phyloP scores from a whole-genome alignment of 2,888 invertebrate species.

The Hydrotaea diabolus region DNA sequence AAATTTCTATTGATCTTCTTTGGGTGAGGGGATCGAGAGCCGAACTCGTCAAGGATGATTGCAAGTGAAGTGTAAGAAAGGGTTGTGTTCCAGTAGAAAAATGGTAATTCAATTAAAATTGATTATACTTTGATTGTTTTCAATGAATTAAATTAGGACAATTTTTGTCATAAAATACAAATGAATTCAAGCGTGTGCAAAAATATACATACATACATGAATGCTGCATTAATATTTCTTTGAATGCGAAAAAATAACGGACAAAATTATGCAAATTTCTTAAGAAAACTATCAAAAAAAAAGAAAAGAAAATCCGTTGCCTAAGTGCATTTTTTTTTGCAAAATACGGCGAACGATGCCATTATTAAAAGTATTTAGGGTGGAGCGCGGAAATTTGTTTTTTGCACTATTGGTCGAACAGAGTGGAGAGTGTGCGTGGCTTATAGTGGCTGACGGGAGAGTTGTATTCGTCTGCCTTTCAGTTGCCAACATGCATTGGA shows the following conservation, averaged over 20 bases:
- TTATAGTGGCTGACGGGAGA: no score
- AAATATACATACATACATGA: slow-evolving; percentile 39
- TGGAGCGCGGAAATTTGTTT: no score
- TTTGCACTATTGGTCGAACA: no score
- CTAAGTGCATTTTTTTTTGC: background rate
- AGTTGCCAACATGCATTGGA: no score
- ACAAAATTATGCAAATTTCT: background rate
- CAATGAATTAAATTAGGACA: background rate
- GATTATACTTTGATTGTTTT: slow-evolving; percentile 46
- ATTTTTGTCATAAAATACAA: no score
- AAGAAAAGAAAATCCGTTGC: background rate
- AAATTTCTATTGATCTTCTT: slow-evolving; percentile 55
- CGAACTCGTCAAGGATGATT: background rate
- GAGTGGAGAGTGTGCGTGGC: no score
- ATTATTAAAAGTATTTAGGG: no score
- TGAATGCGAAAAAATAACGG: background rate
- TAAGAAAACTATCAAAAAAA: background rate
- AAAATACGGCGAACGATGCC: no score
- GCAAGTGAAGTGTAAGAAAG: background rate
- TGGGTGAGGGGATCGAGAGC: background rate
- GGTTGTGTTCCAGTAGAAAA: slow-evolving; percentile 22
- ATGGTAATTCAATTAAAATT: slow-evolving; percentile 58
- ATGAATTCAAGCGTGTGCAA: no score
- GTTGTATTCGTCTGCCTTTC: no score
- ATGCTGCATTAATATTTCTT: background rate